Percentiles rank a stretch among this genome's conserved stretches.
Evolutionary conservation across 2,888 invertebrate species (phyloP).

Genomic region (Chironomus tentans): DNA sequence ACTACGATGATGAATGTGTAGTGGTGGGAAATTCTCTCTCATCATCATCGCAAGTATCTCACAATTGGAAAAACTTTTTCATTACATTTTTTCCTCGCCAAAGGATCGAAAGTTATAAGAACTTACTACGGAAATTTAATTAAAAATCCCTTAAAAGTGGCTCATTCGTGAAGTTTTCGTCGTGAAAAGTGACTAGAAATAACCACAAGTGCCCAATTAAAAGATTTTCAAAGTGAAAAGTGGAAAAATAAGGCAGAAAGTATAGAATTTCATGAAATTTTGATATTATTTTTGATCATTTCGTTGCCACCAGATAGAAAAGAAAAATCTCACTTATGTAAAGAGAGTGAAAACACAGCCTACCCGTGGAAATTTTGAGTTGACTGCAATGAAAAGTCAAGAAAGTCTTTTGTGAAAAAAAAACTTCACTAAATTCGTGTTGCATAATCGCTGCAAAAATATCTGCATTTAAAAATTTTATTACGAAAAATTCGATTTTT

Average conservation of each 20-base stretch:
- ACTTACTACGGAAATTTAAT: not conserved
- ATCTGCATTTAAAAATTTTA: not conserved
- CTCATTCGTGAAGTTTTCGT: not conserved
- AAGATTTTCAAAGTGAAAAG: not conserved
- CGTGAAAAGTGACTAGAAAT: not conserved
- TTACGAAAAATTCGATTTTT: not conserved
- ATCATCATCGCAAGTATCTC: not conserved
- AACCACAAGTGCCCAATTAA: not conserved
- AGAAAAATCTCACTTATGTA: not conserved
- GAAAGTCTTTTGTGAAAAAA: not conserved
- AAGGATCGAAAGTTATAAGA: constrained; percentile 1
- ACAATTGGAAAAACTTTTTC: constrained; percentile 20
- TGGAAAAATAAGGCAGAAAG: not conserved
- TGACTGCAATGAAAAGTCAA: not conserved
- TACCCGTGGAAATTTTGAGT: not conserved
- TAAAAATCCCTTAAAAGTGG: not conserved
- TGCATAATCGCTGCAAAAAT: not conserved
- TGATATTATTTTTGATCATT: not conserved
- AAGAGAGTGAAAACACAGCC: not conserved
- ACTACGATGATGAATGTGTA: not conserved
- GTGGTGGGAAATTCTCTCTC: constrained; percentile 11
- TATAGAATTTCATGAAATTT: not conserved
- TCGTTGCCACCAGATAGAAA: not conserved
- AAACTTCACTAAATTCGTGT: not conserved
- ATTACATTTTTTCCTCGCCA: constrained; percentile 21